These are phyloP conservation scores for Hypsopygia costalis DNA, from an alignment of 2,888 invertebrate genomes.

Conservation along the genomic window DNA sequence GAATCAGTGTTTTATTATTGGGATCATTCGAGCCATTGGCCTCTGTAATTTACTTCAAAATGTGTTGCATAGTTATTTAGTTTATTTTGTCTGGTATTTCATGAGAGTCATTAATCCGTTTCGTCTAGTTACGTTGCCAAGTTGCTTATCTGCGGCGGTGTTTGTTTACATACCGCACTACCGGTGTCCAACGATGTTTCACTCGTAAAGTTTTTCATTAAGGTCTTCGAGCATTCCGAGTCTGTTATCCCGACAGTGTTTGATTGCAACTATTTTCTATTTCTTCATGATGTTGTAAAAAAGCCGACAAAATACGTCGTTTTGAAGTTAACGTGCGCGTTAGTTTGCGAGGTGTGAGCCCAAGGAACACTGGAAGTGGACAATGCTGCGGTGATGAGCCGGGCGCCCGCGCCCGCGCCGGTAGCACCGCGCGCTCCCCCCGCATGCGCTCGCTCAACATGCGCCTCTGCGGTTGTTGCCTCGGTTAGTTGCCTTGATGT, in stretches of 20 bases:
- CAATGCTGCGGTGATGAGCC: constrained; percentile 57
- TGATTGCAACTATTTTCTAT: too few species aligned
- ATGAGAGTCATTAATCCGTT: constrained; percentile 30
- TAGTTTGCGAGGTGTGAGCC: constrained; percentile 49
- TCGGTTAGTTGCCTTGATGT: constrained; percentile 51
- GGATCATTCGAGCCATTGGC: constrained; percentile 16
- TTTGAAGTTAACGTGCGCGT: constrained; percentile 62
- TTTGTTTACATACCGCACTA: constrained; percentile 54
- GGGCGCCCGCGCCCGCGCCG: constrained; percentile 30
- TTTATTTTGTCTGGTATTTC: constrained; percentile 32
- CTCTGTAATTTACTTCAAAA: constrained; percentile 27
- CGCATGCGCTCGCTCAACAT: constrained; percentile 61
- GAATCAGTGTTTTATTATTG: constrained; percentile 2
- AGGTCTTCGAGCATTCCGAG: not conserved
- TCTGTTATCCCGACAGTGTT: too few species aligned
- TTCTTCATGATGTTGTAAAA: constrained; percentile 6
- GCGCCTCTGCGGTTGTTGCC: constrained; percentile 76
- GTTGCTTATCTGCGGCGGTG: constrained; percentile 45
- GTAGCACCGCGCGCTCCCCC: constrained; percentile 47
- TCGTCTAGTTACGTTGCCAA: constrained; percentile 42
- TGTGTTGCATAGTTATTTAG: constrained; percentile 22
- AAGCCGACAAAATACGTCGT: constrained; percentile 51
- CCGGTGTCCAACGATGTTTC: constrained; percentile 31
- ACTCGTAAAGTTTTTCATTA: constrained; percentile 34
- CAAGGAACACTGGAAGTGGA: constrained; percentile 32